phyloP scores from a whole-genome alignment of 2,888 invertebrate species.

The Xanthostigma xanthostigma region DNA sequence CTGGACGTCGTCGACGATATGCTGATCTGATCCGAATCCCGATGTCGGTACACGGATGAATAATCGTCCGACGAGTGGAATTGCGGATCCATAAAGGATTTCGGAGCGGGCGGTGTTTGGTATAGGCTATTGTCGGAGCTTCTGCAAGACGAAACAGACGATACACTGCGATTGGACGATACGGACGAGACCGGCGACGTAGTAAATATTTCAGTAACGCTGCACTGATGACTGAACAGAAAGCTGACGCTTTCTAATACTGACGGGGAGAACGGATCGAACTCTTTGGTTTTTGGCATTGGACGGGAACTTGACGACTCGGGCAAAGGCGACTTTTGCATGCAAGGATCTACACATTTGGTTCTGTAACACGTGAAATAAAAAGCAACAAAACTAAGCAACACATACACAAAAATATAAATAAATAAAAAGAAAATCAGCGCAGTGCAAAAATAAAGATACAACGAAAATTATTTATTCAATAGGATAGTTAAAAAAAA shows the following conservation, averaged over 20 bases:
- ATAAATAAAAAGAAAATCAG: no score
- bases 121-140: conserved; percentile 41
- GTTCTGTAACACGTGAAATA: no score
- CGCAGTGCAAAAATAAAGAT: no score
- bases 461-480: no score
- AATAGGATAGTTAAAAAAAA: no score
- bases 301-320: no score
- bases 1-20: conserved; percentile 44
- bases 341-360: no score
- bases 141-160: conserved; percentile 26
- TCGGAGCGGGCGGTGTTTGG: conserved; percentile 38
- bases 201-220: conserved; percentile 5
- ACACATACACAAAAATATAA: neutral
- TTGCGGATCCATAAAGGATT: conserved; percentile 38
- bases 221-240: conserved; percentile 25
- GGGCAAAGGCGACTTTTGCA: no score
- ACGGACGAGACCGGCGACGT: conserved; percentile 3
- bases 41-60: conserved; percentile 30
- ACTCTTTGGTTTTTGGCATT: no score
- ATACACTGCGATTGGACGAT: no score
- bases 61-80: conserved; percentile 38
- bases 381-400: neutral
- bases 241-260: conserved; percentile 27
- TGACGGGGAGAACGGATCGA: conserved; percentile 6
- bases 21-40: conserved; percentile 45